phyloP scores from a whole-genome alignment of 2,797 vertebrate species.

The Sebastes trivittatus region DNA sequence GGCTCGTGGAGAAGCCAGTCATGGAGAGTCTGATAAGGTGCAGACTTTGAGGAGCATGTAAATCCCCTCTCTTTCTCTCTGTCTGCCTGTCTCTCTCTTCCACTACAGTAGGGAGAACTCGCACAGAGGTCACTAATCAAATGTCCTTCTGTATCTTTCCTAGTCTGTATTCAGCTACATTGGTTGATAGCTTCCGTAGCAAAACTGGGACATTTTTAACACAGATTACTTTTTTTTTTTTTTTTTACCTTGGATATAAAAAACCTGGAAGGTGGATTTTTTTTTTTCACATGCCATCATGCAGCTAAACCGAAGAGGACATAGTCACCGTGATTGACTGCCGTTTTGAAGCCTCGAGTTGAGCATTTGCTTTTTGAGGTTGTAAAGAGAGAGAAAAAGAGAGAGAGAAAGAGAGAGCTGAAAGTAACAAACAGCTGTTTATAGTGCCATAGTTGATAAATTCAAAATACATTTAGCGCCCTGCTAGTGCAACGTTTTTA shows the following conservation, averaged over 20 bases:
- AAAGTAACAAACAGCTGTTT: too few relatives aligned
- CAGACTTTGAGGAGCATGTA: slow-evolving; percentile 17
- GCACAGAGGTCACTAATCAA: slow-evolving; percentile 32
- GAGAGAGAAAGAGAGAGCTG: too few relatives aligned
- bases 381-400: too few relatives aligned
- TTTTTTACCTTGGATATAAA: neutral
- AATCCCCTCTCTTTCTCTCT: slow-evolving; percentile 4
- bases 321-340: too few relatives aligned
- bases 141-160: slow-evolving; percentile 4
- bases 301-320: too few relatives aligned
- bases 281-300: neutral
- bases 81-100: neutral
- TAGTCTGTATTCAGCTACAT: slow-evolving; percentile 1
- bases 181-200: neutral
- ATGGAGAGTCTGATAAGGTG: slow-evolving; percentile 32
- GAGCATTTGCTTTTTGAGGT: neutral
- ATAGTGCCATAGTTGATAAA: too few relatives aligned
- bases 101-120: neutral
- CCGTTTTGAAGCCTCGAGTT: too few relatives aligned
- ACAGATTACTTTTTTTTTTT: neutral
- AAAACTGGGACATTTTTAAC: neutral
- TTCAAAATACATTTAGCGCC: too few relatives aligned
- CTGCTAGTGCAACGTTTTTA: too few relatives aligned
- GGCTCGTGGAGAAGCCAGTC: slow-evolving; percentile 18
- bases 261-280: too few relatives aligned